Evolutionary conservation across 2,113 vertebrate species (phyloP), one percentile per base, ranked within the genome.

Genomic region (Diadophis punctatus): DNA sequence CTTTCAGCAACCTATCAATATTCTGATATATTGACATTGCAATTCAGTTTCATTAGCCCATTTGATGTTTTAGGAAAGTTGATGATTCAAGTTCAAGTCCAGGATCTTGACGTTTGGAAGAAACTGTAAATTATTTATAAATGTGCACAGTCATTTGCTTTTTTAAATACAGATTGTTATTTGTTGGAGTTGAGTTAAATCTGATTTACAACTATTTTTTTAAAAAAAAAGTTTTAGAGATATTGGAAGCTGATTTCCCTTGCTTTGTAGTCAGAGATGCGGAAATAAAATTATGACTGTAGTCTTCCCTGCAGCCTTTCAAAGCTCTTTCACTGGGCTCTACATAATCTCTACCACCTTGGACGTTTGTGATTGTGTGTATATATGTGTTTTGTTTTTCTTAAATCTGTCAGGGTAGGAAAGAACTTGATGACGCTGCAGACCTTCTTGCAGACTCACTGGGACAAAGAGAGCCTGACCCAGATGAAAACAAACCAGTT

Each of bases 391-490:
- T 20, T 90, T 84, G 80, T 22, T 6, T 0, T 63, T 94, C 58
- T 91, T 0, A 0, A 0, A 93, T 94, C 92, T 88, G 58, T 58
- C 88, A 96, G 95, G 91, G 53, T 68, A 93, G 92, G 86, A 96
- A 97, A 93, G 97, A 96, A n/a, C 93, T 97, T 8, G 96, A 98
- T 1, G 95, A 97, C 51, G 97, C 97, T 43, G 88, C 98, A 92
- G 97, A 98, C 96, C 93, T 97, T 87, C 96, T 98, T 4, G 97
- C 97, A 6, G 97, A 97, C 88, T 96, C 96, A 56, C 92, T 98
- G 68, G 98, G 97, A 1, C 93, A 97, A 89, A 97, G 97, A 53
- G 93, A 97, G n/a, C 97, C 96, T 4, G 97, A 98, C 48, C 97
- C 97, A 11, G 94, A 97, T 90, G 97, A 98, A 86, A 95, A 95